Evolutionary conservation across 1,140 invertebrate genomes (phyloP), one percentile per base, ranked within the genome.

Genomic region (Limonius californicus): DNA sequence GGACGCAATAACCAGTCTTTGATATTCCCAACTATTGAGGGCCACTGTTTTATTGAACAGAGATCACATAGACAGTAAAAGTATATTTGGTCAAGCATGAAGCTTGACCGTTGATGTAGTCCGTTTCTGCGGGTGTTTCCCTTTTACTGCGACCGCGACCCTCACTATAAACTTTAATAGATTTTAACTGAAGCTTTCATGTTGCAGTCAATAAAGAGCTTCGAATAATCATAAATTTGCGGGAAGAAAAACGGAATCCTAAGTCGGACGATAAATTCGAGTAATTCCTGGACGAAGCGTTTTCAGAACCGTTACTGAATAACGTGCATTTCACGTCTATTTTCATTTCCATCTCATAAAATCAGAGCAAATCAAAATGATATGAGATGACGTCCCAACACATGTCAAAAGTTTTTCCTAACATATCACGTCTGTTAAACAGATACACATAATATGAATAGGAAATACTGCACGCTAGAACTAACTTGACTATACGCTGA

Each of bases 81-180:
- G 42, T 55, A 55, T 59, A 53, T 54, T 50, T 45, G 53, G 21
- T 62, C 61, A 55, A 66, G 60, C 64, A 54, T 62, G 53, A 59
- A 55, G 55, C 56, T 57, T 42, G 64, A 66, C 64, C 59, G 64
- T 59, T 32, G 62, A 54, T 60, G 20, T 43, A 57, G 63, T 62
- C 59, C 59, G 43, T 59, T 23, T 53, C 57, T 59, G 62, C 57
- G 57, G 57, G 57, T 23, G 27, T 57, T 50, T 21, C 59, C 59
- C 50, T 55, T 61, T 54, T 27, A 42, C 47, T n/a, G 9, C 57
- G 32, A 15, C 19, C 1, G 56, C 45, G 14, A 19, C 45, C 45
- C 45, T 50, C 45, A 50, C 8, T 12, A 50, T 50, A 50, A 50
- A 50, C 45, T 50, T 50, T 50, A 50, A 50, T 50, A 50, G 45